Conservation (phyloP, 2,888 invertebrate species). For the Elysia crispata region DNA sequence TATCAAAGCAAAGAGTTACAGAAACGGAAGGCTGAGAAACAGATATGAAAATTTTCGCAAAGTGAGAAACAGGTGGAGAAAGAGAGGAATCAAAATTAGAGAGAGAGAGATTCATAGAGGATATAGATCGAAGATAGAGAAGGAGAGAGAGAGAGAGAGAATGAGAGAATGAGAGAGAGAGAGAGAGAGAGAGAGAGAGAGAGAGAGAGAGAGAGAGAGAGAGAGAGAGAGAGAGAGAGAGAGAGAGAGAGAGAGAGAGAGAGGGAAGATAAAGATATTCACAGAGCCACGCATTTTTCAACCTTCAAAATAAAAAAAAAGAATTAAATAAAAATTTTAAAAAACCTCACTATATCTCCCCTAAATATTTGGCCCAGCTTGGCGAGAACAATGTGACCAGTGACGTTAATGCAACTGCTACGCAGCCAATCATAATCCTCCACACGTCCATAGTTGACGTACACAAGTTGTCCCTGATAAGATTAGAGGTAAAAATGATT, state of each 20-base stretch:
- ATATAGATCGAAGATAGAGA: no score
- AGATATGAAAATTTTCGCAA: no score
- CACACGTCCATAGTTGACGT: constrained; percentile 78
- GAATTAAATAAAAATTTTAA: no score
- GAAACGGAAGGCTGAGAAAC: no score
- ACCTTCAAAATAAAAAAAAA: neutral
- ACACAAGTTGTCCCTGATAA: constrained; percentile 75
- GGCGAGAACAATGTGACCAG: constrained; percentile 78
- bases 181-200: neutral
- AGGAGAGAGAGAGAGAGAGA: constrained; percentile 3
- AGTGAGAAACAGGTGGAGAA: no score
- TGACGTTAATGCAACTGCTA: constrained; percentile 69
- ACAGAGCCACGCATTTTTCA: no score
- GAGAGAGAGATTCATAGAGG: no score
- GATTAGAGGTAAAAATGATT: no score
- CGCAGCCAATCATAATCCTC: constrained; percentile 76
- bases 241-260: constrained; percentile 25
- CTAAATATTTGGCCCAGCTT: constrained; percentile 79
- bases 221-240: constrained; percentile 27
- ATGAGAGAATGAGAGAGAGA: neutral
- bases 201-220: neutral
- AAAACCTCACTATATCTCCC: constrained; percentile 71
- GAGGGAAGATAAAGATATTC: neutral
- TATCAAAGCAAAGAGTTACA: no score
- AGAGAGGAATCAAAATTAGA: no score